Percentiles rank a stretch among this genome's conserved stretches.
Conservation (phyloP, 2,888 invertebrate species). For the Noctua janthina region DNA sequence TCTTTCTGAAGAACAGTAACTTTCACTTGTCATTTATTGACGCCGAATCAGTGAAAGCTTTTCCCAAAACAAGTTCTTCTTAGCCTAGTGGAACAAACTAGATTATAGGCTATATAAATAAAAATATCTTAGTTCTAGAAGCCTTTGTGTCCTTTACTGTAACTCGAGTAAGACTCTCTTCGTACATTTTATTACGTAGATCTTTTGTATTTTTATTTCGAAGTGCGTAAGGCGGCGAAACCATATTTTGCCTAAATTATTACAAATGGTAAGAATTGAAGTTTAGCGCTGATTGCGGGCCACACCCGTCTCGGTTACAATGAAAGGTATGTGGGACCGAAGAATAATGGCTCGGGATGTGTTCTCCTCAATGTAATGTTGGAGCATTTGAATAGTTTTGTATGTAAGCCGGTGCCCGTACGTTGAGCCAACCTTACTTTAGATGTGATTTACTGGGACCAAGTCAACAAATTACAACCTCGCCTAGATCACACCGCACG, state of each 20-base stretch:
- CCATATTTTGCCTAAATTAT: slow-evolving; percentile 51
- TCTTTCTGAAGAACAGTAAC: slow-evolving; percentile 17
- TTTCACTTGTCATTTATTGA: slow-evolving; percentile 34
- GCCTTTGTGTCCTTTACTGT: not conserved
- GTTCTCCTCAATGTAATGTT: slow-evolving; percentile 43
- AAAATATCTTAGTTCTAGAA: not conserved
- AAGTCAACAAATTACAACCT: not conserved
- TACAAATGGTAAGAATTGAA: slow-evolving; percentile 45
- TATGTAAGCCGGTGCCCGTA: not conserved
- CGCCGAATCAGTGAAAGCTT: not conserved
- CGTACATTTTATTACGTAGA: not conserved
- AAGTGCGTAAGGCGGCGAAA: slow-evolving; percentile 33
- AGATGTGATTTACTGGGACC: not conserved
- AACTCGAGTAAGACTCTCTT: not conserved
- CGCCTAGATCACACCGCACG: not conserved
- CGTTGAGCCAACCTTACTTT: not conserved
- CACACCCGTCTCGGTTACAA: slow-evolving; percentile 54
- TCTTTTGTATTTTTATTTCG: slow-evolving; percentile 23
- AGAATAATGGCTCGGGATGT: slow-evolving; percentile 51
- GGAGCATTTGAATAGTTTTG: slow-evolving; percentile 41
- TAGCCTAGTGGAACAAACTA: not conserved
- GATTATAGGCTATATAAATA: too few relatives aligned
- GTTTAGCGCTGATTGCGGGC: slow-evolving; percentile 52
- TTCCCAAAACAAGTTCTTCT: not conserved
- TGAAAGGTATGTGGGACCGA: slow-evolving; percentile 48